Percentiles rank a stretch among this genome's conserved stretches.
phyloP scores from a whole-genome alignment of 1,140 invertebrate species.

The Globodera ellingtonae region DNA sequence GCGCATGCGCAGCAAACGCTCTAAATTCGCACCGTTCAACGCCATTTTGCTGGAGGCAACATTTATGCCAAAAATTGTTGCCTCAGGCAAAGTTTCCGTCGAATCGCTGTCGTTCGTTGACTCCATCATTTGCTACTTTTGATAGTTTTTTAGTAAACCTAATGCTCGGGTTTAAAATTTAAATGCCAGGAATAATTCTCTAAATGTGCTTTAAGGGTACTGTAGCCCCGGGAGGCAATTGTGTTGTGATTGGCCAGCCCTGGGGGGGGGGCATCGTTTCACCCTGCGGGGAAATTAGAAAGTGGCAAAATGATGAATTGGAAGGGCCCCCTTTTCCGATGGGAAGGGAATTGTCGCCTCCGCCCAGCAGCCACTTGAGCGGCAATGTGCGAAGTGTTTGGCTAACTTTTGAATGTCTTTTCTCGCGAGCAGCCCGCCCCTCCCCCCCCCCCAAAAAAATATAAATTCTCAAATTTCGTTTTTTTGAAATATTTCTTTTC shows the following conservation, averaged over 20 bases:
- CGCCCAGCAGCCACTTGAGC: neutral
- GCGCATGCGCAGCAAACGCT: slow-evolving; percentile 57
- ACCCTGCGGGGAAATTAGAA: neutral
- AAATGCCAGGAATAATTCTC: too few species aligned
- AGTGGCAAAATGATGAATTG: neutral
- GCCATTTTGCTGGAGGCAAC: slow-evolving; percentile 12
- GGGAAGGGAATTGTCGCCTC: neutral
- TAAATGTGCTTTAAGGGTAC: neutral
- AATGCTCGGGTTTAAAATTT: too few species aligned
- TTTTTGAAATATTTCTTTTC: too few species aligned
- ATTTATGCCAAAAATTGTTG: neutral
- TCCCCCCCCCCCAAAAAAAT: too few species aligned
- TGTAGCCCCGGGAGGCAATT: neutral
- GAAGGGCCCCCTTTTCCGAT: neutral
- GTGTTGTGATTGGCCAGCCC: neutral
- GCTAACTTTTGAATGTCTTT: neutral
- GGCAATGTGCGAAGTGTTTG: neutral
- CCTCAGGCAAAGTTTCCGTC: neutral
- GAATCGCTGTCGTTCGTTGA: slow-evolving; percentile 13
- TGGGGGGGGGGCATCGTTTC: too few species aligned
- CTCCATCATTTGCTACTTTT: slow-evolving; percentile 5
- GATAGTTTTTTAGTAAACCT: neutral
- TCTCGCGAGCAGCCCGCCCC: neutral
- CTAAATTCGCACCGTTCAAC: slow-evolving; percentile 45
- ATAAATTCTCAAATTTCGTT: too few species aligned